Evolutionary conservation across 1,140 invertebrate species (phyloP).

Genomic region (Drosophila melanica): DNA sequence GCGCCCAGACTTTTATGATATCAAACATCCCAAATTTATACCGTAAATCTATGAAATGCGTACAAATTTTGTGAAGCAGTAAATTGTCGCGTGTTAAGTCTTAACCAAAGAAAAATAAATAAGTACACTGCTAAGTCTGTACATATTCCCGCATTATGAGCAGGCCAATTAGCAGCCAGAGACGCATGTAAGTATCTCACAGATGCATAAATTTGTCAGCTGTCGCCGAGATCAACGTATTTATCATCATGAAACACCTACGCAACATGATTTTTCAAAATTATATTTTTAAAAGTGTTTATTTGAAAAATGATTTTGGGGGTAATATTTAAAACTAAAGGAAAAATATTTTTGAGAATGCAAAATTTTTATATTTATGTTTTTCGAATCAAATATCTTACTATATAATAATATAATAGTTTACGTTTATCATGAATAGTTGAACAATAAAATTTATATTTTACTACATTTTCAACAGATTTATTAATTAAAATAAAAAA

Average conservation of each 20-base stretch:
- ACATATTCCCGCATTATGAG: constrained; percentile 35
- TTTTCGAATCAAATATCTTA: not conserved
- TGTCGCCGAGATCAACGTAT: constrained; percentile 56
- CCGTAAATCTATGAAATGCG: constrained; percentile 54
- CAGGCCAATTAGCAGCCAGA: constrained; percentile 55
- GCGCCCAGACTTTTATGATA: constrained; percentile 28
- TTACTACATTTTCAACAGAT: not conserved
- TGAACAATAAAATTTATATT: not conserved
- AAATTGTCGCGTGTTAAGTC: constrained; percentile 33
- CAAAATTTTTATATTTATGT: no score
- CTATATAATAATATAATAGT: no score
- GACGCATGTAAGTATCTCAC: constrained; percentile 31
- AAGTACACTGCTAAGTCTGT: constrained; percentile 11
- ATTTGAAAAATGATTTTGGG: not conserved
- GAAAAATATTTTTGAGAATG: not conserved
- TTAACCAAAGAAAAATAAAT: constrained; percentile 36
- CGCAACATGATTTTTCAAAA: constrained; percentile 17
- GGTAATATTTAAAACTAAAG: no score
- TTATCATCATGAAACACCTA: constrained; percentile 25
- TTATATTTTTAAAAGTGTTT: constrained; percentile 25
- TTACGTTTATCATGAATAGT: no score
- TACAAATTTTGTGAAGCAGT: constrained; percentile 12
- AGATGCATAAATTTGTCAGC: constrained; percentile 69
- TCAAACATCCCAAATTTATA: constrained; percentile 49
- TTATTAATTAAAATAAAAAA: not conserved